Evolutionary conservation across 2,797 vertebrate genomes (phyloP), one percentile per base, ranked within the genome.

Genomic region (Nyctalus aviator): DNA sequence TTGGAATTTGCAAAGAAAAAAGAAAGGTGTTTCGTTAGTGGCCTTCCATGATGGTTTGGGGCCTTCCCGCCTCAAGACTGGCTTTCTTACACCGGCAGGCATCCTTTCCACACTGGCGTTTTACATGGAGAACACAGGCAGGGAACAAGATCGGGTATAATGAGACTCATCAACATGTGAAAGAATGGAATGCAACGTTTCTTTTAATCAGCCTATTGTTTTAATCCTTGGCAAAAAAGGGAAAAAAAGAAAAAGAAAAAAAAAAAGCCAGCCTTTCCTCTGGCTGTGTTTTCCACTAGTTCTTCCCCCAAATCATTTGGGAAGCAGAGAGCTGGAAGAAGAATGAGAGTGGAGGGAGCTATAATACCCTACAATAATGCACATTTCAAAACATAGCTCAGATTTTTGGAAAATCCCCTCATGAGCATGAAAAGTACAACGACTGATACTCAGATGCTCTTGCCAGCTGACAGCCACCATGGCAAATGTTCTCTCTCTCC

Each of bases 401-500:
- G 59, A 95, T 95, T 96, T 97, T 96, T 96, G 88, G 96, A 97
- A 96, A 91, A 95, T 86, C 84, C 95, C 88, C 92, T 92, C 37
- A 76, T 91, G 93, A 0, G 3, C 93, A 59, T 95, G 87, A 2
- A 14, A 95, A 97, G 59, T 41, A 78, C 81, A 91, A 46, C 41
- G 71, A 92, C 76, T 85, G 76, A 23, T 89, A 69, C 59, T 96
- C 84, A 15, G 46, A 96, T 87, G 27, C 23, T n/a, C 75, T 90
- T 94, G 96, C 62, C 8, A 5, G 37, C 84, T 76, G 57, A 93
- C 96, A 97, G 81, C 35, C 88, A 76, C 68, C 88, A 90, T 35
- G 95, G 93, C 79, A 94, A 83, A 90, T 75, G 23, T 94, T 96
- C 92, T 94, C 53, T 94, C 68, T 73, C 76, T 94, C 84, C 50